Evolutionary conservation across 2,888 invertebrate species (phyloP), one percentile per base, ranked within the genome.

Genomic region (Leptinotarsa rubiginosa): DNA sequence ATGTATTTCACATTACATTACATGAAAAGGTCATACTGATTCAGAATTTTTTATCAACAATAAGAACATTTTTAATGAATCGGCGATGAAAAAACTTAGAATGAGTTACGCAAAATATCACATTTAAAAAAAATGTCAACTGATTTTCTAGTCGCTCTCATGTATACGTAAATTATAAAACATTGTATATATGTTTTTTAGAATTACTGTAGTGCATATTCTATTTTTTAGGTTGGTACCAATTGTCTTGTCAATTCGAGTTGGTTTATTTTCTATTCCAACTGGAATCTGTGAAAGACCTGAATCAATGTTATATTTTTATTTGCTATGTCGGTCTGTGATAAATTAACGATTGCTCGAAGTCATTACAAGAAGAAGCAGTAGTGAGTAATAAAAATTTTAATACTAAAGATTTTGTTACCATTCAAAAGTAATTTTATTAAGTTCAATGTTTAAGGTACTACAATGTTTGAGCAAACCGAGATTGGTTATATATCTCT

Each of bases 311-410:
- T 81, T 82, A 81, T 75, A 78, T 82, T 85, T 85, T 85, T 80
- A 84, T 85, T 88, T 87, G 88, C 88, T 88, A 87, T 87, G 86
- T 87, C 87, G 87, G 87, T 88, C 88, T 88, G 88, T 88, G 88
- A 88, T 88, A 88, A 86, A 85, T 84, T 77, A 80, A 81, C 83
- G 84, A 85, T 86, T 85, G 86, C 85, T 86, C 85, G 85, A 84
- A 84, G 83, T 84, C 83, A 84, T 84, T 82, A 74, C 76, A 80
- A 84, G 80, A 83, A 83, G 84, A 82, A 83, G 83, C 82, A 80
- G 77, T 68, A 75, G 75, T 73, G 70, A 66, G 62, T 67, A 78
- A 41, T 72, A 20, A 71, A 78, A 71, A 78, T 72, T 70, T 66
- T 22, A 62, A 64, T 52, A 47, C 47, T 52, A 69, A 25, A 64